Evolutionary conservation across 2,797 vertebrate genomes (phyloP).

Genomic region (Diplodus sargus): DNA sequence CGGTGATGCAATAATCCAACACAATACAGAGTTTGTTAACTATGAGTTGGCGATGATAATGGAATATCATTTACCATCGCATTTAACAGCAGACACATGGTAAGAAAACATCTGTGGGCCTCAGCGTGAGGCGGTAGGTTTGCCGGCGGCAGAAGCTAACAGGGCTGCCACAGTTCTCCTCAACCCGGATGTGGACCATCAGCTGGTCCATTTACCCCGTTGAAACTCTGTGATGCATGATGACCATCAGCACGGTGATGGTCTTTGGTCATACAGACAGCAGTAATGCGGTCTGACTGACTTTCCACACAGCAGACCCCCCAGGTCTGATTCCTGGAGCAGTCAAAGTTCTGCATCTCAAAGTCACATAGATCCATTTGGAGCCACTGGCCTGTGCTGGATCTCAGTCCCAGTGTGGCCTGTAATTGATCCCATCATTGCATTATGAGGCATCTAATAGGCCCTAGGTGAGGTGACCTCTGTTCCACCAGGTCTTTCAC

Average conservation of each 20-base stretch:
- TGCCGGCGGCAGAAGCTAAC: conserved; percentile 9
- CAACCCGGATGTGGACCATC: conserved; percentile 78
- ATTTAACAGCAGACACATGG: not conserved
- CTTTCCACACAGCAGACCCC: conserved; percentile 69
- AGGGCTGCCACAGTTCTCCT: conserved; percentile 32
- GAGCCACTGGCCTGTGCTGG: conserved; percentile 70
- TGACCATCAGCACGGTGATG: conserved; percentile 54
- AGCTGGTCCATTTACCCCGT: conserved; percentile 72
- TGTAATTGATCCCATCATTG: conserved; percentile 82
- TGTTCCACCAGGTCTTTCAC: conserved; percentile 57
- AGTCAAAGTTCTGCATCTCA: conserved; percentile 70
- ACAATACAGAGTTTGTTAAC: not conserved
- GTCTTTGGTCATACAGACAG: conserved; percentile 68
- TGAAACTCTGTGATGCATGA: conserved; percentile 75
- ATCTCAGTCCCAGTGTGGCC: conserved; percentile 63
- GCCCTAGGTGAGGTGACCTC: conserved; percentile 76
- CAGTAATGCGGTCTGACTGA: conserved; percentile 76
- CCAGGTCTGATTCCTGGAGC: conserved; percentile 56
- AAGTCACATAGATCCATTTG: conserved; percentile 72
- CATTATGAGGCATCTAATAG: conserved; percentile 67
- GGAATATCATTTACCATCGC: too few relatives aligned
- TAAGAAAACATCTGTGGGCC: conserved; percentile 1
- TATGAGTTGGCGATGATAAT: not conserved
- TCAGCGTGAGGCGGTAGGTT: conserved; percentile 19
- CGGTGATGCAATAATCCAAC: not conserved